Percentiles rank a stretch among this genome's conserved stretches.
Conservation (phyloP, 64 coral and sea anemone species). For the Montipora foliosa region DNA sequence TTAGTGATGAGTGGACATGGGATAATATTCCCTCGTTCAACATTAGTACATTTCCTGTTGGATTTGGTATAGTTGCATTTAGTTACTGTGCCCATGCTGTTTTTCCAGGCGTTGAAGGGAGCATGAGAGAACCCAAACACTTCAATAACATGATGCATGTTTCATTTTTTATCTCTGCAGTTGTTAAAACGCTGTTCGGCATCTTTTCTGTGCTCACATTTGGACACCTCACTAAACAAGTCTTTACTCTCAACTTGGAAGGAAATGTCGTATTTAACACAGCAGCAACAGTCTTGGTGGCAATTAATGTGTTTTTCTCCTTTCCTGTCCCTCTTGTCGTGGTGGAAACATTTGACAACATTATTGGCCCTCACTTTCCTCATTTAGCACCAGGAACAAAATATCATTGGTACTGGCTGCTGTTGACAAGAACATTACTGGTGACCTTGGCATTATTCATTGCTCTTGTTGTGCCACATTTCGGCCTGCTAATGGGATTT, state of each 20-base stretch:
- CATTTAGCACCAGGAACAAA: slow-evolving; percentile 66
- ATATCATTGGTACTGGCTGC: slow-evolving; percentile 90
- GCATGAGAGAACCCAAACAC: slow-evolving; percentile 85
- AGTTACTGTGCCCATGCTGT: slow-evolving; percentile 96
- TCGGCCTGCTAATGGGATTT: slow-evolving; percentile 90
- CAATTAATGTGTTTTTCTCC: slow-evolving; percentile 90
- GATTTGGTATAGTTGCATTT: slow-evolving; percentile 92
- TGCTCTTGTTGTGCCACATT: slow-evolving; percentile 87
- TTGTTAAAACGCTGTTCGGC: slow-evolving; percentile 83
- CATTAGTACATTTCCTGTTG: slow-evolving; percentile 81
- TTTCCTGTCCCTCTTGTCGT: slow-evolving; percentile 94
- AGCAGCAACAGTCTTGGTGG: slow-evolving; percentile 81
- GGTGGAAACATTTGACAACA: slow-evolving; percentile 84
- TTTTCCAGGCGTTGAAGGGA: slow-evolving; percentile 92
- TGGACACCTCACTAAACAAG: slow-evolving; percentile 81
- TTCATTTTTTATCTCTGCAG: slow-evolving; percentile 83
- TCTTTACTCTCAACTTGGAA: slow-evolving; percentile 88
- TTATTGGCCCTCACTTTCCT: slow-evolving; percentile 76
- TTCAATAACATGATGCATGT: slow-evolving; percentile 91
- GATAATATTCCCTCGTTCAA: slow-evolving; percentile 81
- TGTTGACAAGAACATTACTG: slow-evolving; percentile 80
- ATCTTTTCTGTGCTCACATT: slow-evolving; percentile 87
- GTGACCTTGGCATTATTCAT: slow-evolving; percentile 84
- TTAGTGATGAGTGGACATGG: slow-evolving; percentile 52
- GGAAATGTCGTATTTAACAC: slow-evolving; percentile 79